Evolutionary conservation across 2,797 vertebrate species (phyloP), one percentile per base, ranked within the genome.

Genomic region (Phaenicophaeus curvirostris): DNA sequence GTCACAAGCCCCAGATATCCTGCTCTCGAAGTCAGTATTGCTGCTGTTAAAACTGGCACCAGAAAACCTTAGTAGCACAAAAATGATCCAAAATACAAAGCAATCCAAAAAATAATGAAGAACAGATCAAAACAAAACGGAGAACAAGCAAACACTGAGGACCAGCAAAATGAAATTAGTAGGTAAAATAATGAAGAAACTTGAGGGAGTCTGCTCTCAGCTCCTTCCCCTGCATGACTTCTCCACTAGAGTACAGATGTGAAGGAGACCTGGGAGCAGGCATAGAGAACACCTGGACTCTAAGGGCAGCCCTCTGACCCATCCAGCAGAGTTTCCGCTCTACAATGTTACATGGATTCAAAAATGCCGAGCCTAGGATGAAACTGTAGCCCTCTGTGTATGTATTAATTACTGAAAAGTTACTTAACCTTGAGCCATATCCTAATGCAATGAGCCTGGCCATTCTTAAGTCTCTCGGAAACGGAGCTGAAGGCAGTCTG

Each of bases 41-140:
- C 76, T 77, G 62, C 79, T 84, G 79, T 83, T 89, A 69, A 72
- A 87, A 81, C 48, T 61, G 85, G 82, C 85, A 81, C 59, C 62
- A 91, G 58, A 77, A 92, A 93, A 84, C 79, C 62, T 86, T 28
- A 76, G 71, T 27, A 87, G 78, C 48, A 67, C 79, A 88, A 84
- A 76, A 69, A 44, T 3, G 15, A 78, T 53, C 69, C 73, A 78
- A 93, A 93, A 85, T 50, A 75, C 39, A 82, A 93, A 89, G 39
- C 28, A 41, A 75, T 35, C 68, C 90, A 93, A 91, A 81, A 83
- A 94, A 87, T 57, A 62, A 83, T 23, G 42, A 81, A 84, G 91
- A 78, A 15, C 85, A 92, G 51, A 75, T 54, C 5, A 25, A 89
- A 81, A 84, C 39, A 89, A 75, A 69, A 61, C 46, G 24, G 75